These are phyloP conservation scores for Spisula subtruncata DNA, from an alignment of 2,888 invertebrate species.

Conservation along the genomic window DNA sequence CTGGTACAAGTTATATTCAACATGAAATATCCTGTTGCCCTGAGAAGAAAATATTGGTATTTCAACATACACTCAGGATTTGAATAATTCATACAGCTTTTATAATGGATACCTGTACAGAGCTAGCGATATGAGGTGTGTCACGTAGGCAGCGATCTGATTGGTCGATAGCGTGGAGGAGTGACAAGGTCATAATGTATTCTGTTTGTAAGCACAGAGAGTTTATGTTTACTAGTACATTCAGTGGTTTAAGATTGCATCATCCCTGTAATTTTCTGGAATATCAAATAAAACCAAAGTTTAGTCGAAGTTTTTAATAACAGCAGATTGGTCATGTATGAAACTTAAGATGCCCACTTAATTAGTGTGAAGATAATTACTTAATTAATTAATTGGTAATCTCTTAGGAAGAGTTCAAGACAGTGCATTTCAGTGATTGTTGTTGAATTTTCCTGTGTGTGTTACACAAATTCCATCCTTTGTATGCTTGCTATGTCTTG, in stretches of 20 bases:
- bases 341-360: too few species aligned
- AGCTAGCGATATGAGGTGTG: slow-evolving; percentile 51
- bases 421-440: too few species aligned
- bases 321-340: too few species aligned
- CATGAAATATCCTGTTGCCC: neutral
- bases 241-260: neutral
- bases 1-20: too few species aligned
- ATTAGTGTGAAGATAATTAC: too few species aligned
- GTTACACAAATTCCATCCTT: too few species aligned
- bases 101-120: neutral
- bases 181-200: slow-evolving; percentile 29
- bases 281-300: too few species aligned
- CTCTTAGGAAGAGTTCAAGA: too few species aligned
- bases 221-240: neutral
- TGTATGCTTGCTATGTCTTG: neutral
- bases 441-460: too few species aligned
- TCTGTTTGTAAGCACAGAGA: neutral
- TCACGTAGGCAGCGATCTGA: slow-evolving; percentile 51
- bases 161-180: slow-evolving; percentile 55
- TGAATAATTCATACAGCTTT: neutral
- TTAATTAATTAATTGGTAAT: too few species aligned
- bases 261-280: neutral
- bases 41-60: neutral
- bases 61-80: neutral
- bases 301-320: too few species aligned